These are phyloP conservation scores for Tiliqua scincoides DNA, from an alignment of 2,113 vertebrate species.

Conservation along the genomic window DNA sequence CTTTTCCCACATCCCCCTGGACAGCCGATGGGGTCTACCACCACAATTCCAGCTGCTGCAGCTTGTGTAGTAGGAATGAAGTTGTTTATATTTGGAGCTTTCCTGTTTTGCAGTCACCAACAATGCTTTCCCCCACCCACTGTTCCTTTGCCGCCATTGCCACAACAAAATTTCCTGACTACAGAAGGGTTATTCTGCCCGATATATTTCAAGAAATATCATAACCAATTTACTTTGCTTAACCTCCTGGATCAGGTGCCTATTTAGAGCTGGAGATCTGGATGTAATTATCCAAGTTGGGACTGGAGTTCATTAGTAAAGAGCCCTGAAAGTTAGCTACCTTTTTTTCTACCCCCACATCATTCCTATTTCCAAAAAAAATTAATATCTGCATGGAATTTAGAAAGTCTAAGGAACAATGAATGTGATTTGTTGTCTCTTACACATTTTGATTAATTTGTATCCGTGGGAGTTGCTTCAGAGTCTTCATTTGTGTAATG, in stretches of 20 bases:
- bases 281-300: not conserved
- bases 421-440: constrained; percentile 46
- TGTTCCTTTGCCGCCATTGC: no score
- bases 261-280: not conserved
- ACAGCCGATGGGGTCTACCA: no score
- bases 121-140: no score
- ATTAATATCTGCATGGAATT: constrained; percentile 31
- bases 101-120: no score
- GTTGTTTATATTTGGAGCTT: no score
- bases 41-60: no score
- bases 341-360: not conserved
- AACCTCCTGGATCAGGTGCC: not conserved
- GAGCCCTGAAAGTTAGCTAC: not conserved
- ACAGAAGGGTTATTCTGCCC: not conserved
- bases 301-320: not conserved
- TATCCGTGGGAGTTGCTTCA: constrained; percentile 42
- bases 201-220: not conserved
- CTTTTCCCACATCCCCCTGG: no score
- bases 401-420: constrained; percentile 39
- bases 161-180: no score
- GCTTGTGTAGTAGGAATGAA: no score
- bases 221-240: not conserved
- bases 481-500: constrained; percentile 43
- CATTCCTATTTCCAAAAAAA: constrained; percentile 17
- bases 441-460: constrained; percentile 50